Percentiles rank a stretch among this genome's conserved stretches.
Evolutionary conservation across 1,140 invertebrate species (phyloP).

Genomic region (Olivierus martensii): DNA sequence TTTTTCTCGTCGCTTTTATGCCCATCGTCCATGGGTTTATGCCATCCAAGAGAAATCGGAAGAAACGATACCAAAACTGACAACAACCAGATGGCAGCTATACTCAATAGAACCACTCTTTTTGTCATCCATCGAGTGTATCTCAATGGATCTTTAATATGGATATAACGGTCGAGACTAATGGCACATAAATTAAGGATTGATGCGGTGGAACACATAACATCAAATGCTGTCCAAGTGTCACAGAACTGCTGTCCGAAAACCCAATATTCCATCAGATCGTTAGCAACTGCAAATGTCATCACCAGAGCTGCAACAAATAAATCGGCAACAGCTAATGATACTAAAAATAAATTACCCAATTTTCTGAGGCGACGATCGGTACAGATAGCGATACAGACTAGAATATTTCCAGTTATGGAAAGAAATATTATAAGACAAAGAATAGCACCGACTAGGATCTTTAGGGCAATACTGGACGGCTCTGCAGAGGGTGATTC

Average conservation of each 20-base stretch:
- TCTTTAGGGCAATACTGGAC: no score
- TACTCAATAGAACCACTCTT: constrained; percentile 68
- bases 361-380: constrained; percentile 54
- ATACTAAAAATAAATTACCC: constrained; percentile 72
- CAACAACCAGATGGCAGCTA: constrained; percentile 79
- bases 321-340: constrained; percentile 59
- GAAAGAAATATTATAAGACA: constrained; percentile 80
- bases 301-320: constrained; percentile 61
- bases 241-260: constrained; percentile 72
- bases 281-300: constrained; percentile 64
- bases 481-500: no score
- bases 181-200: constrained; percentile 75
- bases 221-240: constrained; percentile 65
- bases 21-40: constrained; percentile 41
- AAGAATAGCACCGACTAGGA: constrained; percentile 56
- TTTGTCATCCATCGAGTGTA: constrained; percentile 85
- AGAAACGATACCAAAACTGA: constrained; percentile 70
- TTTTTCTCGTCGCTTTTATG: constrained; percentile 45
- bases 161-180: constrained; percentile 80
- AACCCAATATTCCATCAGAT: constrained; percentile 74
- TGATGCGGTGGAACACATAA: constrained; percentile 92
- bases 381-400: constrained; percentile 68
- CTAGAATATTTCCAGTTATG: constrained; percentile 76
- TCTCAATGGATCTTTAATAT: constrained; percentile 80
- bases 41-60: constrained; percentile 65